These are phyloP conservation scores for Scaptomyza caliginosa DNA, from an alignment of 2,888 invertebrate genomes.

Conservation along the genomic window DNA sequence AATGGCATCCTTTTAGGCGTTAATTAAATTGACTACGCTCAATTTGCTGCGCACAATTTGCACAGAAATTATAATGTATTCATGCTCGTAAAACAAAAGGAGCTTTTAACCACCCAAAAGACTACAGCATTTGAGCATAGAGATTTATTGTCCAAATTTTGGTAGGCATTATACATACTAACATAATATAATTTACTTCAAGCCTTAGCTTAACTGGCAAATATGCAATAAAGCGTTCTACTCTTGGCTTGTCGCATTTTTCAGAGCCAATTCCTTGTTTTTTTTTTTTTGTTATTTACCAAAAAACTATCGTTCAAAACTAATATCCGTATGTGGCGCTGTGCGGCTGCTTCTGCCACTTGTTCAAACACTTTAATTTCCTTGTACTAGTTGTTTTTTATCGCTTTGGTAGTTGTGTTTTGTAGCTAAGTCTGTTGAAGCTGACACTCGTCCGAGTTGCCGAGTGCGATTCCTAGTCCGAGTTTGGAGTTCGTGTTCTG, in stretches of 20 bases:
- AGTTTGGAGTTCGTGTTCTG: conserved; percentile 6
- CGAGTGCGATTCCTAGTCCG: background rate
- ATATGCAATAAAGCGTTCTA: no score
- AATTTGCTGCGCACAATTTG: conserved; percentile 35
- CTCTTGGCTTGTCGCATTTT: background rate
- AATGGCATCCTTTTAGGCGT: conserved; percentile 5
- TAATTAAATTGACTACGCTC: conserved; percentile 35
- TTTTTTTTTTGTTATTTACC: background rate
- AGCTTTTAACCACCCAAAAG: background rate
- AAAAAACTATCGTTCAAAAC: conserved; percentile 12
- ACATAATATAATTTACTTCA: no score
- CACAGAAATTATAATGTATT: conserved; percentile 31
- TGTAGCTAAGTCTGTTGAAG: conserved; percentile 6
- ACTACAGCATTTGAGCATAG: background rate
- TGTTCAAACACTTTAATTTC: conserved; percentile 43
- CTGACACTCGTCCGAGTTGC: conserved; percentile 1
- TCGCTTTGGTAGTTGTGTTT: conserved; percentile 27
- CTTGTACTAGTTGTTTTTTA: conserved; percentile 34
- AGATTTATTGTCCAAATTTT: background rate
- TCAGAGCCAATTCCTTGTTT: background rate
- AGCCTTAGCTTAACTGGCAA: no score
- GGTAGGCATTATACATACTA: no score
- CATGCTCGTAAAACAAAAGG: conserved; percentile 16
- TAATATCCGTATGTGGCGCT: conserved; percentile 33
- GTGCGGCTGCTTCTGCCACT: background rate